A percentile compares a stretch with the other conserved stretches of the same genome.
Evolutionary conservation across 2,888 invertebrate species (phyloP).

Genomic region (Stenichneumon culpator): DNA sequence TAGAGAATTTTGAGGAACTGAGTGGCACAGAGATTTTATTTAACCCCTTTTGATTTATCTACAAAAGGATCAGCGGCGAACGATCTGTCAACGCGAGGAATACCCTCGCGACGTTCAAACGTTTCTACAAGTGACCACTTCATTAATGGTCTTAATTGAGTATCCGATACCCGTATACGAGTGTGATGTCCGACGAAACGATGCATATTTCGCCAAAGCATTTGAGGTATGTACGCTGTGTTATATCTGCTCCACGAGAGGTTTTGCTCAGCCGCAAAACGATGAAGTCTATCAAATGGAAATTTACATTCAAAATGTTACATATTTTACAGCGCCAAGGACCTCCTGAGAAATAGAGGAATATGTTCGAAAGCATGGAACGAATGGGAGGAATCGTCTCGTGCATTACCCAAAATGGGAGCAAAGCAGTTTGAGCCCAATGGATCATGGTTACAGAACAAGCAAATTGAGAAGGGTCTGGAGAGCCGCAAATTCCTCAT

Average conservation of each 20-base stretch:
- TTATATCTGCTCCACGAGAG: neutral
- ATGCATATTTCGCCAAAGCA: neutral
- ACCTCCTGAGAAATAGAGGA: slow-evolving; percentile 80
- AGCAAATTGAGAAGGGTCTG: slow-evolving; percentile 87
- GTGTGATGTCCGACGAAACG: slow-evolving; percentile 24
- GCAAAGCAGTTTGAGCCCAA: slow-evolving; percentile 86
- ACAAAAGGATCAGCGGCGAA: neutral
- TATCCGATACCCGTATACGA: neutral
- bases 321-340: slow-evolving; percentile 76
- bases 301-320: neutral
- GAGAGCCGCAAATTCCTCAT: slow-evolving; percentile 86
- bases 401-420: slow-evolving; percentile 86
- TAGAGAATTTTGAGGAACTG: no score
- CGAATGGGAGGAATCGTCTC: slow-evolving; percentile 84
- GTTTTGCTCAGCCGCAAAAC: neutral
- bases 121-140: neutral
- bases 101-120: neutral
- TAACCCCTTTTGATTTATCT: neutral
- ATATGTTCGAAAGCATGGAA: slow-evolving; percentile 77
- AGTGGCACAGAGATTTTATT: no score
- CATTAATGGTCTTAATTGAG: neutral
- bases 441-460: slow-evolving; percentile 87
- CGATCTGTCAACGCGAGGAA: neutral
- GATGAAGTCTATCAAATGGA: neutral
- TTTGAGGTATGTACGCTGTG: slow-evolving; percentile 6